Evolutionary conservation across 2,888 invertebrate genomes (phyloP), one percentile per base, ranked within the genome.

Genomic region (Caenorhabditis afra): DNA sequence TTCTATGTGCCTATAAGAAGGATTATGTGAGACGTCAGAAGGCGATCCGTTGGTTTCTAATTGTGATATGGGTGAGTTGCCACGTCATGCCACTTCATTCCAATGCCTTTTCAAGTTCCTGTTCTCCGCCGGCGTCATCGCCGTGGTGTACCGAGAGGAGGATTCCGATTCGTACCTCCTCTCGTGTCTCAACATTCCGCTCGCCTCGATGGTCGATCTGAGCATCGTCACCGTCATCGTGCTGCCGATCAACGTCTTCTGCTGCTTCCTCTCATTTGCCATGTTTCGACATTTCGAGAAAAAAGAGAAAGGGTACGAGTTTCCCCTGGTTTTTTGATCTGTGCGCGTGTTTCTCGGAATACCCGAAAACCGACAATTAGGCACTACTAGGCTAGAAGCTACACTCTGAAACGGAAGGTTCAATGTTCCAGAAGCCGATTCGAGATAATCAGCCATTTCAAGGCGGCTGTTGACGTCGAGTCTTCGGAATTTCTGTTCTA

Each of bases 381-480:
- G n/a, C n/a, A n/a, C n/a, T n/a, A n/a, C n/a, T 41, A 11, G 14
- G 2, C 41, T n/a, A n/a, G n/a, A n/a, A n/a, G n/a, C n/a, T n/a
- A n/a, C n/a, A n/a, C n/a, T n/a, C n/a, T n/a, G n/a, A n/a, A n/a
- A n/a, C n/a, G n/a, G n/a, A n/a, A n/a, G n/a, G n/a, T 41, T 11
- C 41, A 11, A 41, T 7, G 12, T 53, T 66, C 2, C 57, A 75
- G 75, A 47, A 67, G 55, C 35, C 67, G 75, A 20, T 75, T 75
- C 62, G 75, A 62, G 4, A 62, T 75, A 20, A 52, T 35, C 29
- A 22, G 55, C n/a, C 75, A 67, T 35, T 75, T 75, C 67, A 61
- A 55, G 1, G 75, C 75, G 2, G 67, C 62, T n/a, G 67, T 75
- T 39, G 75, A 75, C 50, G 67, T 67, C 22, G 67, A 75, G n/a